A percentile compares a stretch with the other conserved stretches of the same genome.
These are phyloP conservation scores for Struthio camelus DNA, from an alignment of 2,113 vertebrate species.

Conservation along the genomic window DNA sequence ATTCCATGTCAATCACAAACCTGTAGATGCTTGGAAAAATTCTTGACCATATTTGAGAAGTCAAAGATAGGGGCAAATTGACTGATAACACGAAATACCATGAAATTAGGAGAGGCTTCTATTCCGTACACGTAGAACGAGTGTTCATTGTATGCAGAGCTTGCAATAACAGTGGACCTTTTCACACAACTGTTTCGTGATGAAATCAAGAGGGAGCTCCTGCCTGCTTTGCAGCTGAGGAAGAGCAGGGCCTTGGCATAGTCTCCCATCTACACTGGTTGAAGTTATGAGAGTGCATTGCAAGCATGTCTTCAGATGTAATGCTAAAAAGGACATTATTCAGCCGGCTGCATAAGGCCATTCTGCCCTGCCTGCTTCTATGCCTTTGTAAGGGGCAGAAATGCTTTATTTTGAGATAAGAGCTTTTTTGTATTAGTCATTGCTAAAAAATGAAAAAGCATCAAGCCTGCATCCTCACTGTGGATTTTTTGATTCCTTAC, in stretches of 20 bases:
- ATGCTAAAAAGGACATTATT: neutral
- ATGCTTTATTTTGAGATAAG: constrained; percentile 9
- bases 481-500: constrained; percentile 44
- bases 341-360: constrained; percentile 12
- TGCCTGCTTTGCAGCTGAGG: neutral
- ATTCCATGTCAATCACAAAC: neutral
- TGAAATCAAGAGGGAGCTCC: neutral
- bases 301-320: neutral
- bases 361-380: neutral
- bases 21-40: neutral
- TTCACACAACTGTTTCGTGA: neutral
- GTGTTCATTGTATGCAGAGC: neutral
- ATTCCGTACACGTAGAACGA: neutral
- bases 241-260: neutral
- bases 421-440: neutral
- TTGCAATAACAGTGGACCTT: neutral
- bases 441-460: neutral
- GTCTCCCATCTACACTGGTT: neutral
- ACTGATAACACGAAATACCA: neutral
- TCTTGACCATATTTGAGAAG: neutral
- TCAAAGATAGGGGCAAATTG: neutral
- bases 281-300: neutral
- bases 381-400: constrained; percentile 19
- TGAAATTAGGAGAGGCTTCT: neutral
- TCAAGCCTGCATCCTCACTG: neutral